Base-by-base conservation (phyloP, 2,113 vertebrate species). In the Brachyhypopomus gauderio region DNA sequence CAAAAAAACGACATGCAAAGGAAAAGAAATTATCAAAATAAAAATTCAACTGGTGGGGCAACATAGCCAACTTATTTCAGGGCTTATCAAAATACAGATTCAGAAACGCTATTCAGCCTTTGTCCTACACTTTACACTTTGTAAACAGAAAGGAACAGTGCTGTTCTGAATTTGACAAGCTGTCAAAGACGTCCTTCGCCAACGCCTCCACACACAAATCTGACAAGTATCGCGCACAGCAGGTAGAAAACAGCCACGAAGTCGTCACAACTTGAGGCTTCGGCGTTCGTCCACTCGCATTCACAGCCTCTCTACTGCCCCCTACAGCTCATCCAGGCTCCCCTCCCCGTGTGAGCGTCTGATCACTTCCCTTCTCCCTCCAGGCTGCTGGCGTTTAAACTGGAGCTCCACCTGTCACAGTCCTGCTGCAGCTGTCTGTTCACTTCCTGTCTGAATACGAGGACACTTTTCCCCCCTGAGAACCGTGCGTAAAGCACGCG, bases 301-400 rank as follows among this genome's bases (percentile, higher is more conserved):
- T 87, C 81, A 81, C 62, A 81, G 76, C 78, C 78, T 81, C 81
- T 78, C 77, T 72, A 80, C 72, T 80, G 85, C 85, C 80, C 85
- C 83, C 83, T 85, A 41, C 60, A 55, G 75, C 81, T 67, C 63
- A 36, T 55, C 58, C 34, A 20, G 16, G 72, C 63, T 36, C 62
- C 64, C 77, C 70, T 72, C 77, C 75, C 38, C 41, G 5, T 45
- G 22, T 22, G 1, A 25, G 17, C n/a, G 34, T 19, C 14, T 59
- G 48, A 62, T 62, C 12, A 75, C 36, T 58, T 78, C 73, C 45
- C 48, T 56, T 71, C 64, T 16, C 22, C 36, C 30, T 56, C 41
- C 64, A 60, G 30, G 14, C 25, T 38, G 11, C 55, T 48, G 23
- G 67, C 59, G 27, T 45, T 77, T 77, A 84, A 86, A 83, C 80